Evolutionary conservation across 2,113 vertebrate species (phyloP).

Genomic region (Larimichthys crocea): DNA sequence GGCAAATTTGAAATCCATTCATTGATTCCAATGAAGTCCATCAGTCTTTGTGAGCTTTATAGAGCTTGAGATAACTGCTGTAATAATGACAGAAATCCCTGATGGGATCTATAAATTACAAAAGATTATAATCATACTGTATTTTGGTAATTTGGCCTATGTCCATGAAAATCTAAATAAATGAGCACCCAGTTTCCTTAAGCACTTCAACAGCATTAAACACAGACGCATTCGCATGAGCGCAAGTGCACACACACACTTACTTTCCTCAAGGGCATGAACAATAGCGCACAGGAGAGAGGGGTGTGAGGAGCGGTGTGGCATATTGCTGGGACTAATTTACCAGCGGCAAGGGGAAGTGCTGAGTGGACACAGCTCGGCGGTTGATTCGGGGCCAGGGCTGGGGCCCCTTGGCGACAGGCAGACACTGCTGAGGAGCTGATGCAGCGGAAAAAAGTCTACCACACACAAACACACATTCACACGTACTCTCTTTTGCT

Average conservation of each 20-base stretch:
- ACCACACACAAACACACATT: slow-evolving; percentile 52
- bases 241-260: background rate
- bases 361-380: slow-evolving; percentile 81
- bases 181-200: slow-evolving; percentile 17
- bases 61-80: background rate
- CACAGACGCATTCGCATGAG: slow-evolving; percentile 33
- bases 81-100: slow-evolving; percentile 25
- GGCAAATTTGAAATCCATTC: background rate
- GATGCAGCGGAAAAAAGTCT: slow-evolving; percentile 78
- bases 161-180: slow-evolving; percentile 24
- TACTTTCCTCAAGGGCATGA: slow-evolving; percentile 80
- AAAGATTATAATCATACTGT: background rate
- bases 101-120: slow-evolving; percentile 44
- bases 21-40: background rate
- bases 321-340: slow-evolving; percentile 82
- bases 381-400: slow-evolving; percentile 73
- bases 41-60: background rate
- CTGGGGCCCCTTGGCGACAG: slow-evolving; percentile 77
- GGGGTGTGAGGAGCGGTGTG: slow-evolving; percentile 52
- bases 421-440: slow-evolving; percentile 79
- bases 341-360: slow-evolving; percentile 75
- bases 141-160: slow-evolving; percentile 26
- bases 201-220: slow-evolving; percentile 26
- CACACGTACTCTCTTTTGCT: slow-evolving; percentile 35
- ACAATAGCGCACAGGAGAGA: slow-evolving; percentile 70